These are phyloP conservation scores for Epinephelus cyanopodus DNA, from an alignment of 2,113 vertebrate species.

Conservation along the genomic window DNA sequence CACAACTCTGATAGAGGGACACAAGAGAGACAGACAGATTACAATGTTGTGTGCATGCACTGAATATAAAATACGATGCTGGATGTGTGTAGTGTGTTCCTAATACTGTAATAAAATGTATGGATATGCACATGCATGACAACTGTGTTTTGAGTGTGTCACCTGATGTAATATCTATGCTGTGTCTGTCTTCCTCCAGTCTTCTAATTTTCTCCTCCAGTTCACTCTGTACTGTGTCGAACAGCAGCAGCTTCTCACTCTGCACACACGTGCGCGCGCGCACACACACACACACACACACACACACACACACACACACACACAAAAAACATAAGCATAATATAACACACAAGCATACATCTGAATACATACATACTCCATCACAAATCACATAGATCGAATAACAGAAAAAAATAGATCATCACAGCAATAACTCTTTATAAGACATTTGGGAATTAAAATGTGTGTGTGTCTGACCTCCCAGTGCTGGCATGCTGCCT, in stretches of 20 bases:
- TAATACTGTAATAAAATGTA: not conserved
- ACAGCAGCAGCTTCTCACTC: slow-evolving; percentile 96
- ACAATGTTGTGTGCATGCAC: not conserved
- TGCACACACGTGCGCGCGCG: slow-evolving; percentile 53
- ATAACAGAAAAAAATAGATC: not conserved
- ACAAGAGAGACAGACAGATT: not conserved
- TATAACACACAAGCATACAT: not conserved
- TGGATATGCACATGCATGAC: not conserved
- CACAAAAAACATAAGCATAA: not conserved
- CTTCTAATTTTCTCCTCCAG: slow-evolving; percentile 96
- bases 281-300: not conserved
- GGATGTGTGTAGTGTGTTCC: not conserved
- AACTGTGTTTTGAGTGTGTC: not conserved
- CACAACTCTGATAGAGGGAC: slow-evolving; percentile 88
- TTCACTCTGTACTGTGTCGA: slow-evolving; percentile 96
- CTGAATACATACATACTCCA: not conserved
- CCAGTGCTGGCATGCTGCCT: slow-evolving; percentile 96
- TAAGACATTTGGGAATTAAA: not conserved
- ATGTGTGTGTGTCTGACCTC: slow-evolving; percentile 85
- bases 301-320: not conserved
- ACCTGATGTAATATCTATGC: slow-evolving; percentile 97
- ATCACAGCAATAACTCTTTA: not conserved
- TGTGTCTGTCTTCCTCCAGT: slow-evolving; percentile 96
- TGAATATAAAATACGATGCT: not conserved
- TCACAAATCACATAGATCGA: not conserved